A percentile compares a stretch with the other conserved stretches of the same genome.
These are phyloP conservation scores for Microctenopoma steveboyesi DNA, from an alignment of 2,797 vertebrate species.

Conservation along the genomic window DNA sequence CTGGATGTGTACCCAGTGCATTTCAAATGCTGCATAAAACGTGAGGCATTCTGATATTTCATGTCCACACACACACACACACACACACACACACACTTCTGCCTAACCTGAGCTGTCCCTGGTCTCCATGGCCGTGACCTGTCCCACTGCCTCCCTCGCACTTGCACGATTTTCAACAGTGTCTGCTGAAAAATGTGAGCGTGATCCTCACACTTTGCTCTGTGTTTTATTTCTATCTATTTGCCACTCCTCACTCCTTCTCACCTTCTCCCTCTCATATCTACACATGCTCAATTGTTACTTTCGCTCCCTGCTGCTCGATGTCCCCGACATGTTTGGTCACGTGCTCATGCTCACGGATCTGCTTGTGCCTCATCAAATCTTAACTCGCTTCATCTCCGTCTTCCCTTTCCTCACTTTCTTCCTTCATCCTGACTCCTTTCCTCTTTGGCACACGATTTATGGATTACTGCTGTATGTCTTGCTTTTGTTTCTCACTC, in stretches of 20 bases:
- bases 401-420: slow-evolving; percentile 11
- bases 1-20: slow-evolving; percentile 49
- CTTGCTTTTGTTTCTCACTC: slow-evolving; percentile 40
- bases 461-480: slow-evolving; percentile 62
- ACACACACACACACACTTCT: slow-evolving; percentile 21
- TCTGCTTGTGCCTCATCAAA: slow-evolving; percentile 50
- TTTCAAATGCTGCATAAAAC: slow-evolving; percentile 60
- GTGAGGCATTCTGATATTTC: slow-evolving; percentile 9
- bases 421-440: slow-evolving; percentile 2
- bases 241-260: slow-evolving; percentile 67
- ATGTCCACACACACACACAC: slow-evolving; percentile 23
- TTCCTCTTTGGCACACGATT: slow-evolving; percentile 44
- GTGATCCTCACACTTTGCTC: slow-evolving; percentile 79
- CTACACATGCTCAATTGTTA: slow-evolving; percentile 53
- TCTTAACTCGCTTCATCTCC: slow-evolving; percentile 43
- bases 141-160: slow-evolving; percentile 59
- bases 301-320: slow-evolving; percentile 56
- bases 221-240: slow-evolving; percentile 81
- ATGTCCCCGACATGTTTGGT: slow-evolving; percentile 32
- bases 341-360: slow-evolving; percentile 41
- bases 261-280: slow-evolving; percentile 62
- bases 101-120: slow-evolving; percentile 70
- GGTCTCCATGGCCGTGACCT: slow-evolving; percentile 68
- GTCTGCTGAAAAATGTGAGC: slow-evolving; percentile 75
- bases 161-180: slow-evolving; percentile 75